Evolutionary conservation across 2,888 invertebrate genomes (phyloP), one percentile per base, ranked within the genome.

Genomic region (Lithophane semibrunnea): DNA sequence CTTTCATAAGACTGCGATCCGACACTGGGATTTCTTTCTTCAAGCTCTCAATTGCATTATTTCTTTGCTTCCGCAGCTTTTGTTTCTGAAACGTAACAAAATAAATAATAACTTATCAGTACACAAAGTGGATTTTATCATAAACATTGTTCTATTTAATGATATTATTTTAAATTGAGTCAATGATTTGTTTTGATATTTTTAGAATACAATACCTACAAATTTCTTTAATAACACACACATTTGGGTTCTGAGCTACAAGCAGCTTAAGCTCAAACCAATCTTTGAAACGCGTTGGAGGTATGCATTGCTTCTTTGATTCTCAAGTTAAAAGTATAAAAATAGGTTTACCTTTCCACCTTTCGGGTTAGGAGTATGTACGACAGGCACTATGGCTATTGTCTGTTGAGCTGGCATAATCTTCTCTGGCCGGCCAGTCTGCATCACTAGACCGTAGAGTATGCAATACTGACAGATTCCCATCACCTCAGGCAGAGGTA

Each of bases 401-500:
- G 97, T 97, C 85, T 98, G 97, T 85, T 97, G 97, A 0, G 98
- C 97, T 1, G 98, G 97, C 92, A 97, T 94, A 49, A 98, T 97
- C 88, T 95, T 96, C 2, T 97, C 97, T 8, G 93, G 96, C 56
- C 94, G 92, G 82, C 91, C 91, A 16, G 89, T 90, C 79, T 93
- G 93, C 18, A 86, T 92, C n/a, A 96, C 92, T 9, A 97, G 88
- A 0, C 97, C 97, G 90, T 96, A 97, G 8, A 97, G 92, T 91
- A 97, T 96, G 86, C 96, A 97, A 75, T 97, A 93, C 77, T 96
- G 95, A 70, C 97, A 95, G 61, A 97, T 94, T 0, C 98, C 98
- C 79, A 98, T 94, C 16, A 97, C 91, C 84, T 97, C 96, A 49
- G 97, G 97, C 66, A 96, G 80, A 7, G 92, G 90, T 81, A 94